phyloP scores from a whole-genome alignment of 2,888 invertebrate genomes.

The Chrysotoxum bicinctum region DNA sequence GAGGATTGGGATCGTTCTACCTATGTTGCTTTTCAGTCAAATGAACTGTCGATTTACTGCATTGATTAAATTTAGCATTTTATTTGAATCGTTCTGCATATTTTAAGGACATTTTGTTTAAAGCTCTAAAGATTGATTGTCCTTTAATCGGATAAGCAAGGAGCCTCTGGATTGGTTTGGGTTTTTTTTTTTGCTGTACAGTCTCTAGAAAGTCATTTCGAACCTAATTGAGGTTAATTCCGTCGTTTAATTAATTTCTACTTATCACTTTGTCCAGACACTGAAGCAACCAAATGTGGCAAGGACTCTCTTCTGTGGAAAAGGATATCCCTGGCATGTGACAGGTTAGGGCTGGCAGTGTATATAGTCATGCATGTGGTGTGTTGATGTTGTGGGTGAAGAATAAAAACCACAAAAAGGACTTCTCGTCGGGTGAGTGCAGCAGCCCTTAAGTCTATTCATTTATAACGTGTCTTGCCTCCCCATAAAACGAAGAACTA shows the following conservation, averaged over 20 bases:
- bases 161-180: neutral
- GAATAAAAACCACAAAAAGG: constrained; percentile 46
- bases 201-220: neutral
- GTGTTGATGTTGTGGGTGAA: constrained; percentile 39
- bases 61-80: constrained; percentile 60
- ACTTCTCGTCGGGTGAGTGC: constrained; percentile 7
- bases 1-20: neutral
- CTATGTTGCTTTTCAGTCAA: constrained; percentile 16
- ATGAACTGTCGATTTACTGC: constrained; percentile 52
- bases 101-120: constrained; percentile 6
- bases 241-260: constrained; percentile 79
- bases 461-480: constrained; percentile 48
- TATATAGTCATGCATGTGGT: constrained; percentile 26
- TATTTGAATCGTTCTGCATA: constrained; percentile 22
- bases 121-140: neutral
- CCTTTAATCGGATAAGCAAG: neutral
- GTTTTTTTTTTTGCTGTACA: neutral
- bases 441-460: constrained; percentile 57
- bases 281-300: constrained; percentile 26
- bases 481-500: constrained; percentile 4
- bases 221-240: constrained; percentile 65
- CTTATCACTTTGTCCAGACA: constrained; percentile 76
- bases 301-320: neutral
- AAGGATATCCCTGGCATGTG: constrained; percentile 44
- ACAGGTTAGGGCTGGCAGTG: constrained; percentile 37